Conservation (phyloP, 2,113 vertebrate genomes). For the Mirza zaza region DNA sequence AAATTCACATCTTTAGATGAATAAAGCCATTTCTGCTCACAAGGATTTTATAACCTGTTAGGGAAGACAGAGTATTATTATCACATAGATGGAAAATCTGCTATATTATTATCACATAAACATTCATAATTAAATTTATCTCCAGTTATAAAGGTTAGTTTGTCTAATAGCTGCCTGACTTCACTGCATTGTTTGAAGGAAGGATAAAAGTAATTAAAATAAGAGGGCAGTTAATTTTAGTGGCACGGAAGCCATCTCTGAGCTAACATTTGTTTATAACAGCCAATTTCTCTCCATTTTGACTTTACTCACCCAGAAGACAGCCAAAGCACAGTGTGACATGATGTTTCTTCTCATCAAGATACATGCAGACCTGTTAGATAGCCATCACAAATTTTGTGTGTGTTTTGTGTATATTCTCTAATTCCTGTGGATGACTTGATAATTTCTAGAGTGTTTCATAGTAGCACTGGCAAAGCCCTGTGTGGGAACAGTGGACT, state of each 20-base stretch:
- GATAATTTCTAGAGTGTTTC: conserved; percentile 1
- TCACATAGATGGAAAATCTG: conserved; percentile 7
- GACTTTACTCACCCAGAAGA: not conserved
- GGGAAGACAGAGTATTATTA: conserved; percentile 17
- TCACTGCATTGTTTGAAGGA: conserved; percentile 23
- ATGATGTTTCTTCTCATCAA: not conserved
- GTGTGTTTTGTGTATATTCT: not conserved
- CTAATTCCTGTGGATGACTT: not conserved
- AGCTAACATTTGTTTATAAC: not conserved
- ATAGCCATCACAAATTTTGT: not conserved
- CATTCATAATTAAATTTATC: conserved; percentile 27
- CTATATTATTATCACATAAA: conserved; percentile 11
- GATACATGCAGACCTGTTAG: not conserved
- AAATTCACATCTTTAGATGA: conserved; percentile 23
- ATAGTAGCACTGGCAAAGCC: not conserved
- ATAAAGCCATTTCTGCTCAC: conserved; percentile 20
- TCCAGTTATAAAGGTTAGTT: conserved; percentile 20
- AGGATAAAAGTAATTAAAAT: conserved; percentile 41
- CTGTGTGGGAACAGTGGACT: not conserved
- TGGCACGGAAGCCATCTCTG: not conserved
- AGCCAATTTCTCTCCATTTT: conserved; percentile 28
- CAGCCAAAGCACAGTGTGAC: not conserved
- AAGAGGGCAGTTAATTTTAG: conserved; percentile 19
- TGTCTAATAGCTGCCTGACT: conserved; percentile 12
- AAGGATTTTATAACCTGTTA: not conserved